Percentiles rank a stretch among this genome's conserved stretches.
phyloP scores from a whole-genome alignment of 37 sponge, comb jelly and placozoan species.

The Cliona cf. orientalis region DNA sequence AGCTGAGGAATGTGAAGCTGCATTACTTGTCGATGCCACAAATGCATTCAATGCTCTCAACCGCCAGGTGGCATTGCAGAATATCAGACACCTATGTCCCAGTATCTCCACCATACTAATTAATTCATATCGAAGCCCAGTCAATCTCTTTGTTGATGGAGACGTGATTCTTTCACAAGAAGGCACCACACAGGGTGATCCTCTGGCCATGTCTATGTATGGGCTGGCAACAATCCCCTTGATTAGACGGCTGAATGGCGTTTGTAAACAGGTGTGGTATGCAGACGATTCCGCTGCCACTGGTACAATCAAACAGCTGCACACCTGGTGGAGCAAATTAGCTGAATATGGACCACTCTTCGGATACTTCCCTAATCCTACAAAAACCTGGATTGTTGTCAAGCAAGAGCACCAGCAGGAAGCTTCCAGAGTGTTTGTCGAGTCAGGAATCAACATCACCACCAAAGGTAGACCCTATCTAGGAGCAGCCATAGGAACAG shows the following conservation, averaged over 20 bases:
- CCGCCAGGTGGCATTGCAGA: slow-evolving; percentile 29
- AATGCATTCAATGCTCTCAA: slow-evolving; percentile 58
- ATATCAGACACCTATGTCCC: slow-evolving; percentile 26
- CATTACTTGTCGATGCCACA: slow-evolving; percentile 32
- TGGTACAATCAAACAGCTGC: background rate
- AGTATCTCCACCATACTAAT: slow-evolving; percentile 18
- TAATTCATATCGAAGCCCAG: slow-evolving; percentile 24
- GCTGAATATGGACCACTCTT: background rate
- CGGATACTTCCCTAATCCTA: background rate
- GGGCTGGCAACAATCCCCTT: slow-evolving; percentile 20
- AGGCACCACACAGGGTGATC: slow-evolving; percentile 53
- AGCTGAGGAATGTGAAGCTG: slow-evolving; percentile 12
- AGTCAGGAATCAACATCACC: background rate
- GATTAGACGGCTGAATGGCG: background rate
- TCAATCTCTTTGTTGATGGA: slow-evolving; percentile 38
- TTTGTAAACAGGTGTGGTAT: slow-evolving; percentile 33
- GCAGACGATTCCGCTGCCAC: slow-evolving; percentile 51
- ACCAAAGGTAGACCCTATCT: slow-evolving; percentile 6
- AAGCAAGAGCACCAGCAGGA: background rate
- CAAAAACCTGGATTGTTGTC: slow-evolving; percentile 5
- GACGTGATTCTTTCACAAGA: slow-evolving; percentile 32
- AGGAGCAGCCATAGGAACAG: slow-evolving; percentile 21
- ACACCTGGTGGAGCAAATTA: slow-evolving; percentile 27
- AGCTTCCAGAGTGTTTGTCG: background rate
- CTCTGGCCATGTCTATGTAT: slow-evolving; percentile 50